Conservation (phyloP, 2,797 vertebrate species). For the Cuniculus paca region DNA sequence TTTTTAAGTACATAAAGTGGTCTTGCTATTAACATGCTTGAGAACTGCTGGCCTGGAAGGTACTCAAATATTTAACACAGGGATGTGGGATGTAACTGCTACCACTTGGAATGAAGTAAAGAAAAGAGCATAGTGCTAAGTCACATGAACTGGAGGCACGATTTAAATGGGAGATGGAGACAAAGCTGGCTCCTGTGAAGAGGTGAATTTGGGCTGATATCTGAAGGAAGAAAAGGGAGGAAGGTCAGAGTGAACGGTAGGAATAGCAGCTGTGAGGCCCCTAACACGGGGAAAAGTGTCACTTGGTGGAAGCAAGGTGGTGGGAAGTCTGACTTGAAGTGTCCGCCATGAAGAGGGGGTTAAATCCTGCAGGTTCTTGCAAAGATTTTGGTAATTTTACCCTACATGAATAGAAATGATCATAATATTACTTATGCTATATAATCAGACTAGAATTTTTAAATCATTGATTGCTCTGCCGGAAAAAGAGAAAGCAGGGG, state of each 20-base stretch:
- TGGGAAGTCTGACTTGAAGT: neutral
- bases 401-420: neutral
- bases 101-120: neutral
- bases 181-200: neutral
- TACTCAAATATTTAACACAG: neutral
- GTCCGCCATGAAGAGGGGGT: neutral
- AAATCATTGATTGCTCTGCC: neutral
- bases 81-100: fast-evolving
- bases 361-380: neutral
- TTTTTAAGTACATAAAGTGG: neutral
- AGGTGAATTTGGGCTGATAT: neutral
- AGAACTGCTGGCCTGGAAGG: neutral
- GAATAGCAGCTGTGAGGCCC: neutral
- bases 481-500: neutral
- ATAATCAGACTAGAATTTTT: neutral
- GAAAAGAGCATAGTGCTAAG: neutral
- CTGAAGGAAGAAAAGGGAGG: neutral
- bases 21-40: neutral
- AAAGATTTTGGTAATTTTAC: neutral
- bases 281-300: neutral
- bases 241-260: neutral
- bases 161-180: neutral
- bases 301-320: fast-evolving
- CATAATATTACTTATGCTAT: neutral
- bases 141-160: neutral